Evolutionary conservation across 2,113 vertebrate genomes (phyloP).

Genomic region (Cephalophus harveyi): DNA sequence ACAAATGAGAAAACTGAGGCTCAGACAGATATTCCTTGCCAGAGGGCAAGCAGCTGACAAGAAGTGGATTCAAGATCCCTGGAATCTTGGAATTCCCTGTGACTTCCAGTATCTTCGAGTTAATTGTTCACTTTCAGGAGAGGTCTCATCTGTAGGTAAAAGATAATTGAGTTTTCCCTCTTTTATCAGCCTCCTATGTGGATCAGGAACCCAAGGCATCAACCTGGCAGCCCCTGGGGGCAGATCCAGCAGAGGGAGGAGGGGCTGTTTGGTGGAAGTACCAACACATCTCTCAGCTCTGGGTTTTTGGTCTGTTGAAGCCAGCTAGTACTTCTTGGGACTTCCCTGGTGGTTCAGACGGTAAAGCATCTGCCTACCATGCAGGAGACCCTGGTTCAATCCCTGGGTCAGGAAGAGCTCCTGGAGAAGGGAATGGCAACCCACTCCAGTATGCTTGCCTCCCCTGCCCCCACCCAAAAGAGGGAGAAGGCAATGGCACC

Average conservation of each 20-base stretch:
- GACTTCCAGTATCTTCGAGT: too few species aligned
- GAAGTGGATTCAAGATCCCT: background rate
- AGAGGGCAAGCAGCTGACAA: background rate
- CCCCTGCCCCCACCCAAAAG: too few species aligned
- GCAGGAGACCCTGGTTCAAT: too few species aligned
- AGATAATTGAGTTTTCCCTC: too few species aligned
- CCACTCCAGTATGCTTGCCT: too few species aligned
- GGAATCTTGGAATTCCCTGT: too few species aligned
- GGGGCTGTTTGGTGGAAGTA: fast-evolving
- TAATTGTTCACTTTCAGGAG: background rate
- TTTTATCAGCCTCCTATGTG: background rate
- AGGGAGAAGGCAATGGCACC: too few species aligned
- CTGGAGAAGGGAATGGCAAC: too few species aligned
- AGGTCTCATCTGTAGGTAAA: background rate
- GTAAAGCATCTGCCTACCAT: too few species aligned
- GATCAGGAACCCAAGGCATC: background rate
- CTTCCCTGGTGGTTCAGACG: too few species aligned
- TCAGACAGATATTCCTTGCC: background rate
- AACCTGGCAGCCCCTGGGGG: background rate
- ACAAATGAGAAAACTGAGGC: background rate
- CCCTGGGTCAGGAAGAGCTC: too few species aligned
- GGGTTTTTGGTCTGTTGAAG: too few species aligned
- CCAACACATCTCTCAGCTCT: background rate
- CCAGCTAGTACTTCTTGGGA: background rate
- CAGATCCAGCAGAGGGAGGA: background rate